A percentile compares a stretch with the other conserved stretches of the same genome.
Evolutionary conservation across 2,113 vertebrate species (phyloP).

Genomic region (Tamias sibiricus): DNA sequence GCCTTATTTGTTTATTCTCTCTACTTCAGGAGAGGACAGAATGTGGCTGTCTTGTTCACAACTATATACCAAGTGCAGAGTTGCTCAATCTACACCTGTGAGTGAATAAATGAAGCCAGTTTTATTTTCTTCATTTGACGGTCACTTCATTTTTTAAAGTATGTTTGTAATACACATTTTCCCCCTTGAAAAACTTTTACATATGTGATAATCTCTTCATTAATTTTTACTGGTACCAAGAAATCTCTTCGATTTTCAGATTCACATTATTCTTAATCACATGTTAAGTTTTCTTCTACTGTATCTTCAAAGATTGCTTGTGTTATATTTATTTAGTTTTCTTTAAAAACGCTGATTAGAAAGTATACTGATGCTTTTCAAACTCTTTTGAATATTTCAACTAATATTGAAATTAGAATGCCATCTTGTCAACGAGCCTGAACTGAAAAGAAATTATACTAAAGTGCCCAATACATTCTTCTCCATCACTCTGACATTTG

Average conservation of each 20-base stretch:
- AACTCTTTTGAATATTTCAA: background rate
- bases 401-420: background rate
- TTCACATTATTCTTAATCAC: background rate
- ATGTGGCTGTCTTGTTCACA: background rate
- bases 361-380: background rate
- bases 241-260: background rate
- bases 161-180: background rate
- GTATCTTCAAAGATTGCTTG: background rate
- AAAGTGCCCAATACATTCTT: background rate
- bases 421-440: background rate
- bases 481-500: background rate
- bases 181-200: background rate
- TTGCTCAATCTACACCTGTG: background rate
- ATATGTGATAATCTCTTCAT: background rate
- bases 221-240: background rate
- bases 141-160: background rate
- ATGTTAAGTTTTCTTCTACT: background rate
- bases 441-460: background rate
- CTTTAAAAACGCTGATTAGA: constrained; percentile 12
- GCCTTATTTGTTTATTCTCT: background rate
- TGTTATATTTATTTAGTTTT: background rate
- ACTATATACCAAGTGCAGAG: background rate
- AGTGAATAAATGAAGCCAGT: background rate
- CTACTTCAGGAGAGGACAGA: background rate
- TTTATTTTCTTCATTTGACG: background rate